Percentiles rank a stretch among this genome's conserved stretches.
phyloP scores from a whole-genome alignment of 2,113 vertebrate species.

The Nannobrachium achirus region DNA sequence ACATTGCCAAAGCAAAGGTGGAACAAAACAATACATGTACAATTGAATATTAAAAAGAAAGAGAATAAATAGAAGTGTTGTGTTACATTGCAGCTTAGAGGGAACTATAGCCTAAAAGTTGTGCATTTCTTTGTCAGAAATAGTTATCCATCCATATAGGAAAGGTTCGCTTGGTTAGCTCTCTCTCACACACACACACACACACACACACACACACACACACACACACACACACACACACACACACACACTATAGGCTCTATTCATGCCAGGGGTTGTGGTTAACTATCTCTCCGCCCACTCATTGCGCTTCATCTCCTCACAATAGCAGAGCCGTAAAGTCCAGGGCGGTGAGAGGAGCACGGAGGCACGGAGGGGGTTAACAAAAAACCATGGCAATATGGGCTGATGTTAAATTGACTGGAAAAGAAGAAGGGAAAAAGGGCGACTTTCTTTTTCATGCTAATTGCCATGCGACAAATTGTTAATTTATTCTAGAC shows the following conservation, averaged over 20 bases:
- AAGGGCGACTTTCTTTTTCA: slow-evolving; percentile 61
- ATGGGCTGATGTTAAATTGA: slow-evolving; percentile 72
- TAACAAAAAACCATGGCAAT: slow-evolving; percentile 58
- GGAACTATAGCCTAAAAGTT: too few species aligned
- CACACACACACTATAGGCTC: slow-evolving; percentile 3
- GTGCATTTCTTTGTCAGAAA: too few species aligned
- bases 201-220: neutral
- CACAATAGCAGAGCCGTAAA: slow-evolving; percentile 66
- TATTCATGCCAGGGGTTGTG: slow-evolving; percentile 46
- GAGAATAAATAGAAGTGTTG: too few species aligned
- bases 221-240: neutral
- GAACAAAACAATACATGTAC: too few species aligned
- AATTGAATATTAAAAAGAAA: too few species aligned
- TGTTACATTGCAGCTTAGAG: too few species aligned
- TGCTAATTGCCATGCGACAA: slow-evolving; percentile 70
- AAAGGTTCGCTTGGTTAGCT: too few species aligned
- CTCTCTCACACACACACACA: too few species aligned
- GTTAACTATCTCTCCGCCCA: slow-evolving; percentile 61
- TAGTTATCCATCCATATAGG: too few species aligned
- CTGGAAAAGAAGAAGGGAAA: slow-evolving; percentile 54
- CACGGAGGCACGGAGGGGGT: slow-evolving; percentile 34
- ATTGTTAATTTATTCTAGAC: slow-evolving; percentile 74
- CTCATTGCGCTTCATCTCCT: slow-evolving; percentile 62
- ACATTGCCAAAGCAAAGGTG: too few species aligned
- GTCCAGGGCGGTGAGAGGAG: slow-evolving; percentile 43